A percentile compares a stretch with the other conserved stretches of the same genome.
phyloP scores from a whole-genome alignment of 2,797 vertebrate species.

The Cyprinodon diabolis region DNA sequence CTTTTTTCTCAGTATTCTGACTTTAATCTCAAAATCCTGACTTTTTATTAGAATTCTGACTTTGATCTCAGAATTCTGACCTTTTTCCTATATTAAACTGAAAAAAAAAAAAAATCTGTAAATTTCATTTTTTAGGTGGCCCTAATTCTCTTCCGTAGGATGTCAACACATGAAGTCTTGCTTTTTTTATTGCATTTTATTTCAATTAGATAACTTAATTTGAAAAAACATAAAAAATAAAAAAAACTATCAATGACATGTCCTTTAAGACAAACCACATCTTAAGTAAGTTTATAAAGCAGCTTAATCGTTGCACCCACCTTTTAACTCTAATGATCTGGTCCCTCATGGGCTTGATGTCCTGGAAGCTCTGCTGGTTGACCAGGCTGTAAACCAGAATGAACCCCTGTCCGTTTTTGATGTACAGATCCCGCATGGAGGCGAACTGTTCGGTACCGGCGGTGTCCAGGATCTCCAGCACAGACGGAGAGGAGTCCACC shows the following conservation, averaged over 20 bases:
- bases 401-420: constrained; percentile 97
- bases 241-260: constrained; percentile 1
- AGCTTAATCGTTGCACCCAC: constrained; percentile 67
- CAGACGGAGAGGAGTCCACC: constrained; percentile 95
- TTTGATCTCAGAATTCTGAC: too few relatives aligned
- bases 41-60: too few relatives aligned
- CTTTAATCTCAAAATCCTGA: too few relatives aligned
- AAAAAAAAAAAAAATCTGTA: too few relatives aligned
- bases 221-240: constrained; percentile 31
- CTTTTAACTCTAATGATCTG: constrained; percentile 99
- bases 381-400: constrained; percentile 97
- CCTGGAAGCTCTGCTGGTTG: constrained; percentile 98
- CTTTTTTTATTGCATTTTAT: neutral
- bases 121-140: neutral
- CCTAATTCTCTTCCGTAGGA: too few relatives aligned
- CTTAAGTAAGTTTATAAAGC: neutral
- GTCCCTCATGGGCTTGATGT: constrained; percentile 96
- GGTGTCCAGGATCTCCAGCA: constrained; percentile 96
- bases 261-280: neutral
- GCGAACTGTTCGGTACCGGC: constrained; percentile 97
- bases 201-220: neutral
- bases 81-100: too few relatives aligned
- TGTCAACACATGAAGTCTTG: too few relatives aligned
- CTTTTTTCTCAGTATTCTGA: too few relatives aligned
- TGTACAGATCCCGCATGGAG: constrained; percentile 98